A percentile compares a stretch with the other conserved stretches of the same genome.
Conservation (phyloP, 2,888 invertebrate genomes). For the Nemotelus nigrinus region DNA sequence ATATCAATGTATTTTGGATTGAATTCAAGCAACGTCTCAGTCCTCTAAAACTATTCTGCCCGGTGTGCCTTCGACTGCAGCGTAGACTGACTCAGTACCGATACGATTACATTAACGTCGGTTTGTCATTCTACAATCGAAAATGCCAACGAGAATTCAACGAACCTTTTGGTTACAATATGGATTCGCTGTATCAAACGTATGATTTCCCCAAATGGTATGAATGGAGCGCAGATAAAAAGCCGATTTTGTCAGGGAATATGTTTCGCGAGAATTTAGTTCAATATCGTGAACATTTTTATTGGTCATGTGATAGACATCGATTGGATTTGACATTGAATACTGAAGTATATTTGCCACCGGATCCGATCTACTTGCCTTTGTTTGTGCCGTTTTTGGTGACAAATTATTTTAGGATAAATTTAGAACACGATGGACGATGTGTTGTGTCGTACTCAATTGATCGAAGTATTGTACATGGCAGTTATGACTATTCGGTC, state of each 20-base stretch:
- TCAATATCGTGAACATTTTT: slow-evolving; percentile 68
- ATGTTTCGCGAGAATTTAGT: slow-evolving; percentile 67
- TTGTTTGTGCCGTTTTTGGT: slow-evolving; percentile 66
- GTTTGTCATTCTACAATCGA: slow-evolving; percentile 46
- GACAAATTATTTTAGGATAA: slow-evolving; percentile 62
- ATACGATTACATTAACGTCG: slow-evolving; percentile 49
- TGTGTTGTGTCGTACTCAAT: slow-evolving; percentile 73
- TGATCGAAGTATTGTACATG: slow-evolving; percentile 66
- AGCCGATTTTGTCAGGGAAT: slow-evolving; percentile 46
- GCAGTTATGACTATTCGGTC: slow-evolving; percentile 65
- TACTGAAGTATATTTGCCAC: slow-evolving; percentile 65
- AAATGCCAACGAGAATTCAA: slow-evolving; percentile 49
- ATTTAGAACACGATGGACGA: slow-evolving; percentile 68
- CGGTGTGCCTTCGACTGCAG: slow-evolving; percentile 67
- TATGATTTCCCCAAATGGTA: slow-evolving; percentile 59
- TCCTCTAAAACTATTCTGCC: slow-evolving; percentile 69
- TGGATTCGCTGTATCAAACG: slow-evolving; percentile 52
- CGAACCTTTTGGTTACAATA: slow-evolving; percentile 50
- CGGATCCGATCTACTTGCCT: slow-evolving; percentile 64
- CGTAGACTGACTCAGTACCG: slow-evolving; percentile 49
- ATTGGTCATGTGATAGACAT: slow-evolving; percentile 72
- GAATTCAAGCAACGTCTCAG: slow-evolving; percentile 68
- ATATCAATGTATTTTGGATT: slow-evolving; percentile 69
- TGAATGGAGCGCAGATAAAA: slow-evolving; percentile 65
- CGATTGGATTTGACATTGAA: slow-evolving; percentile 64